Base-by-base conservation (phyloP, 2,888 invertebrate genomes). In the Nomada fucata region DNA sequence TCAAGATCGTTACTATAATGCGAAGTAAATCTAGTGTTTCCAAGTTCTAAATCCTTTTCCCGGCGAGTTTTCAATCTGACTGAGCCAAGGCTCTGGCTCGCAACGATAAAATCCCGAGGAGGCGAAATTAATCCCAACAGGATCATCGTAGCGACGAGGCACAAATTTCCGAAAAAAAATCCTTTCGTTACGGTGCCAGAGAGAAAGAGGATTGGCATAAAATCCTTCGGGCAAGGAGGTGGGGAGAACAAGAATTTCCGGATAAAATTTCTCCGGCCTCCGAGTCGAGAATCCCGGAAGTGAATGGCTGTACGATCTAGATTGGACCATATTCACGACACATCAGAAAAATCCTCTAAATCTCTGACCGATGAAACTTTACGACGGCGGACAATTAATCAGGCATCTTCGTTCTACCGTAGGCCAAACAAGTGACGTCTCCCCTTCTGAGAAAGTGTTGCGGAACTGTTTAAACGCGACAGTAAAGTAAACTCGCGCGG, bases 81-180 rank as follows among this genome's bases (percentile, higher is more conserved):
- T 5, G 55, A 42, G 11, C 20, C 36, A 36, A 55, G 36, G 15
- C 55, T 42, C 68, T 36, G 53, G 20, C 67, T 53, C 20, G 67
- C 20, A 2, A 53, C 73, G 64, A 69, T 69, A 69, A 69, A 69
- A 69, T 69, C 26, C 57, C 44, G 44, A 69, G 44, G 57, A 69
- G 57, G 15, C 44, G 44, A 69, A 44, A 69, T 69, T 69, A 69
- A 69, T 69, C 57, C 69, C 42, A 68, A 55, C 55, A 57, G 69
- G 42, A 57, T 57, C 57, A 26, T 7, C 44, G 55, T 53, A 15
- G 42, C 52, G 36, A 52, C 68, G 57, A 9, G 44, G 44, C 69
- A 69, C 26, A 57, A 57, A 69, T 69, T 69, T 69, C 44, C 69
- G 26, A n/a, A 44, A 15, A 20, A 23, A 44, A 69, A 69, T 57